Percentiles rank a stretch among this genome's conserved stretches.
Evolutionary conservation across 1,140 invertebrate genomes (phyloP).

Genomic region (Ips nitidus): DNA sequence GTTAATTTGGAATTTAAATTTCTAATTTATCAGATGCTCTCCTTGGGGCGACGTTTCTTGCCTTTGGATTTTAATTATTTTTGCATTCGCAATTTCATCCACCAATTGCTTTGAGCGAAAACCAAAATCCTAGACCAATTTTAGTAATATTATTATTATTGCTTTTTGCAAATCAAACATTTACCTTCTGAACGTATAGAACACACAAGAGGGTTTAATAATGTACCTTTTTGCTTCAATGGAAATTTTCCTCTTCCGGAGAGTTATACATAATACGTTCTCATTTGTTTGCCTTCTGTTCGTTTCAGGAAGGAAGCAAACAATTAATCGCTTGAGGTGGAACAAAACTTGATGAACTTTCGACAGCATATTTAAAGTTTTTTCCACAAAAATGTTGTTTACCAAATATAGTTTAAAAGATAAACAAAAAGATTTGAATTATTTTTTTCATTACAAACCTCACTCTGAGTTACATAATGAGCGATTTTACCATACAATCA

Average conservation of each 20-base stretch:
- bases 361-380: no score
- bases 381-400: no score
- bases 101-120: slow-evolving; percentile 1
- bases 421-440: no score
- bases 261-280: slow-evolving; percentile 18
- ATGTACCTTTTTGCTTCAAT: slow-evolving; percentile 8
- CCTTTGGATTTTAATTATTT: slow-evolving; percentile 20
- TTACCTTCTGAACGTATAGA: slow-evolving; percentile 12
- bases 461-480: no score
- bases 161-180: slow-evolving; percentile 15
- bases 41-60: slow-evolving; percentile 1
- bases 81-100: not conserved
- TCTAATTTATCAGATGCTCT: slow-evolving; percentile 50
- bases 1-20: slow-evolving; percentile 54
- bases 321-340: slow-evolving; percentile 25
- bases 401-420: no score
- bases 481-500: no score
- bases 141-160: slow-evolving; percentile 7
- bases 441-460: no score
- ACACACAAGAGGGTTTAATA: slow-evolving; percentile 15
- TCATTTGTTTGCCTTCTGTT: slow-evolving; percentile 19
- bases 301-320: slow-evolving; percentile 13
- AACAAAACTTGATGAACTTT: slow-evolving; percentile 22
- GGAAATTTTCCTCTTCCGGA: slow-evolving; percentile 10
- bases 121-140: not conserved